Evolutionary conservation across 2,113 vertebrate species (phyloP).

Genomic region (Strix aluco): DNA sequence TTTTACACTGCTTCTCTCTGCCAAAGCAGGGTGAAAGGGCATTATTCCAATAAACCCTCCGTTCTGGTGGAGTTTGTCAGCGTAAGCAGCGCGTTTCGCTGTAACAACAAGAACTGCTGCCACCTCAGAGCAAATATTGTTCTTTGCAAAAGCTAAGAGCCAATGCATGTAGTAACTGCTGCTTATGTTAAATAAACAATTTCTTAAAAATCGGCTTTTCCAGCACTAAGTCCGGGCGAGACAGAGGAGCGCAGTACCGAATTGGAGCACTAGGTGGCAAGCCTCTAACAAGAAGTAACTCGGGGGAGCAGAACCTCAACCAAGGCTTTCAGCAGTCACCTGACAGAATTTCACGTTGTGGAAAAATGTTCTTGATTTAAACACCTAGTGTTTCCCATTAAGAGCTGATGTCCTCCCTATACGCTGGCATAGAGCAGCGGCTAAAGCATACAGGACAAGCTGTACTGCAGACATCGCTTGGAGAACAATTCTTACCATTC

Average conservation of each 20-base stretch:
- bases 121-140: not conserved
- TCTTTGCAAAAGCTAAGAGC: not conserved
- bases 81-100: not conserved
- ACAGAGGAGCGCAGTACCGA: not conserved
- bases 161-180: not conserved
- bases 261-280: slow-evolving; percentile 51
- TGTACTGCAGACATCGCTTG: not conserved
- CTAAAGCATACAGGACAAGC: not conserved
- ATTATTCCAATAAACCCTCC: accelerated
- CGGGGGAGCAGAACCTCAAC: not conserved
- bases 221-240: not conserved
- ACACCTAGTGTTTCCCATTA: not conserved
- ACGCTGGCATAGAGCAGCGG: not conserved
- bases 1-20: not conserved
- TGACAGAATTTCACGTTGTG: not conserved
- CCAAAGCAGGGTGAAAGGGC: not conserved
- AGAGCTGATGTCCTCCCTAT: not conserved
- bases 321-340: not conserved
- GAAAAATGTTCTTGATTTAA: not conserved
- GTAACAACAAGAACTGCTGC: not conserved
- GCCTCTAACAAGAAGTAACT: slow-evolving; percentile 5
- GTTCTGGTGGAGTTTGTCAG: no score
- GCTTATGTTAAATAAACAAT: accelerated
- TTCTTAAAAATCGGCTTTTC: not conserved
- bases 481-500: not conserved